A percentile compares a stretch with the other conserved stretches of the same genome.
These are phyloP conservation scores for Echinarachnius parma DNA, from an alignment of 53 echinoderm and acorn worm species.

Conservation along the genomic window DNA sequence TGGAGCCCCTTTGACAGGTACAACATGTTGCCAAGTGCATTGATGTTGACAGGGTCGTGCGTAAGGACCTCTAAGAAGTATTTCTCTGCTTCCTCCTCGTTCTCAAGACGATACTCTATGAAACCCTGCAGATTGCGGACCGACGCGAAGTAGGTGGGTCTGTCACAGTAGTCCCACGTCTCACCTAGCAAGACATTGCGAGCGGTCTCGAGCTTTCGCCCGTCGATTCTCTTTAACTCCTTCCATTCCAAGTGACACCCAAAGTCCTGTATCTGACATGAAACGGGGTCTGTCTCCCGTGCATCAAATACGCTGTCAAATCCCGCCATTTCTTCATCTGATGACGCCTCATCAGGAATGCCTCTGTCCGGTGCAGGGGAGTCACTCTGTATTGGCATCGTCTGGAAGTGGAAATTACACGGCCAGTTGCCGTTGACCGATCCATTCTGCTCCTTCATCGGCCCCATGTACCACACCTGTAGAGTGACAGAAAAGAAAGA, in stretches of 20 bases:
- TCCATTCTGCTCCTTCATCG: too few species aligned
- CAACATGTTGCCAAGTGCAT: slow-evolving; percentile 61
- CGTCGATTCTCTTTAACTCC: slow-evolving; percentile 57
- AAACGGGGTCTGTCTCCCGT: slow-evolving; percentile 21
- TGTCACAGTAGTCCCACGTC: slow-evolving; percentile 54
- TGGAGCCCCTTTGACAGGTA: slow-evolving; percentile 28
- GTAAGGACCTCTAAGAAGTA: slow-evolving; percentile 58
- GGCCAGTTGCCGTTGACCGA: too few species aligned
- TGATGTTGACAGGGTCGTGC: slow-evolving; percentile 64
- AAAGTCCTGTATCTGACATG: slow-evolving; percentile 56
- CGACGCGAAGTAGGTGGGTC: slow-evolving; percentile 66
- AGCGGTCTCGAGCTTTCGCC: slow-evolving; percentile 22
- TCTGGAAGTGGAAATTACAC: too few species aligned
- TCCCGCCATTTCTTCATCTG: too few species aligned
- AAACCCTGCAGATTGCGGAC: slow-evolving; percentile 74
- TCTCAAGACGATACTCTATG: slow-evolving; percentile 58
- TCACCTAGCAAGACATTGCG: slow-evolving; percentile 43
- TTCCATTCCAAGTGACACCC: slow-evolving; percentile 79
- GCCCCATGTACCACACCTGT: too few species aligned
- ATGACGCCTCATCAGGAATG: too few species aligned
- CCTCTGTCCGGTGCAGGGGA: too few species aligned
- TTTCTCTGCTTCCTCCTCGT: slow-evolving; percentile 46
- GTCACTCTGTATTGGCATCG: too few species aligned
- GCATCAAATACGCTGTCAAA: slow-evolving; percentile 5
- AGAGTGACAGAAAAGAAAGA: too few species aligned